These are phyloP conservation scores for Asarcornis scutulata DNA, from an alignment of 2,113 vertebrate species.

Conservation along the genomic window DNA sequence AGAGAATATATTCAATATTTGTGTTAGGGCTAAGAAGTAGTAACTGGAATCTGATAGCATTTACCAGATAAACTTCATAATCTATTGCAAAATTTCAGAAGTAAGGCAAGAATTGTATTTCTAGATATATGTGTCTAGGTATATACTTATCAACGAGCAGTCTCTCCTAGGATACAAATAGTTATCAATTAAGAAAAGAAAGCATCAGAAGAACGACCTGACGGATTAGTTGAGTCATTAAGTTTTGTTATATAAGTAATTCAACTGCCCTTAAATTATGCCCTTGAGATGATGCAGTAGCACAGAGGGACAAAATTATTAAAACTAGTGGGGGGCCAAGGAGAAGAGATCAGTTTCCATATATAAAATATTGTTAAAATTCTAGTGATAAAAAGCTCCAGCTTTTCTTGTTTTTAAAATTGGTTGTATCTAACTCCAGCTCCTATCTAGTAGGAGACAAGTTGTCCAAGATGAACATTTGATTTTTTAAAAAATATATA, in stretches of 20 bases:
- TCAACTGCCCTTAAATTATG: background rate
- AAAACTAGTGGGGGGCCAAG: background rate
- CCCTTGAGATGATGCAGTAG: background rate
- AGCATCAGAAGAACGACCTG: background rate
- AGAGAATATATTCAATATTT: background rate
- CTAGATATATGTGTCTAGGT: background rate
- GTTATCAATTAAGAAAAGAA: constrained; percentile 22
- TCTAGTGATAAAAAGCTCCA: background rate
- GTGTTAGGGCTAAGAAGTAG: background rate
- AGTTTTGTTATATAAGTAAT: constrained; percentile 9
- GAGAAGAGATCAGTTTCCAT: background rate
- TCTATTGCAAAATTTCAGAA: background rate
- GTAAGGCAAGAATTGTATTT: background rate
- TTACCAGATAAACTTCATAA: background rate
- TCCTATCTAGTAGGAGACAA: background rate
- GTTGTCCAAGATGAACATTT: background rate
- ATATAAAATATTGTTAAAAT: constrained; percentile 16
- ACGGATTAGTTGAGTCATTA: background rate
- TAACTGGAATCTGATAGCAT: background rate
- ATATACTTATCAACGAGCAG: background rate
- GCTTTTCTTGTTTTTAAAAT: background rate
- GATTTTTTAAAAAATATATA: no score
- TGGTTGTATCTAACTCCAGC: background rate
- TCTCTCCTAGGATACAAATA: background rate
- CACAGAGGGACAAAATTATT: background rate